phyloP scores from a whole-genome alignment of 2,888 invertebrate genomes.

The Caenorhabditis macrosperma region DNA sequence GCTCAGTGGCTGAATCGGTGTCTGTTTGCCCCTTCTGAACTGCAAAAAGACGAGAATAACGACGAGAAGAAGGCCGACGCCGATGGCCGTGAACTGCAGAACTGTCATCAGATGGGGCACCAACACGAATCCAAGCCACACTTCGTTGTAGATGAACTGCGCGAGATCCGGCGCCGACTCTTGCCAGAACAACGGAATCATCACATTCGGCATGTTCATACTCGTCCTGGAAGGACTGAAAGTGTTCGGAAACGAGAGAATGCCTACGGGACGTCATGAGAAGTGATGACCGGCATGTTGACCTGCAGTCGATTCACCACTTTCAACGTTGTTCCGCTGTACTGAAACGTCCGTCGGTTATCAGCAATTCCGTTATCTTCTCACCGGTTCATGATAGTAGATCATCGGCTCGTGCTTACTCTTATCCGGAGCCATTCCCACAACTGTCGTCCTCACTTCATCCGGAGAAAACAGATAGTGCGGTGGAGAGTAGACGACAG shows the following conservation, averaged over 20 bases:
- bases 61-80: conserved; percentile 58
- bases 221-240: conserved; percentile 71
- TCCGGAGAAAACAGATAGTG: conserved; percentile 72
- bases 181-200: conserved; percentile 73
- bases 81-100: conserved; percentile 58
- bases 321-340: conserved; percentile 67
- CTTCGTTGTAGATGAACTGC: conserved; percentile 60
- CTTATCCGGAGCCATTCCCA: conserved; percentile 64
- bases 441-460: conserved; percentile 64
- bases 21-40: conserved; percentile 2
- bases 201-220: conserved; percentile 66
- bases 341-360: conserved; percentile 61
- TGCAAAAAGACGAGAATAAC: conserved; percentile 48
- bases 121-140: conserved; percentile 69
- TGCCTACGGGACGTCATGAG: conserved; percentile 63
- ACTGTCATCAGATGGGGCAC: conserved; percentile 64
- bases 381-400: conserved; percentile 70
- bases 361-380: neutral
- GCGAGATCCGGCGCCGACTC: conserved; percentile 60
- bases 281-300: conserved; percentile 68
- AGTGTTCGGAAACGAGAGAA: too few relatives aligned
- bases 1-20: neutral
- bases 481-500: conserved; percentile 74
- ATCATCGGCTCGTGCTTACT: conserved; percentile 64
- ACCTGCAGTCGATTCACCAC: conserved; percentile 71